Evolutionary conservation across 2,797 vertebrate genomes (phyloP).

Genomic region (Capromys pilorides): DNA sequence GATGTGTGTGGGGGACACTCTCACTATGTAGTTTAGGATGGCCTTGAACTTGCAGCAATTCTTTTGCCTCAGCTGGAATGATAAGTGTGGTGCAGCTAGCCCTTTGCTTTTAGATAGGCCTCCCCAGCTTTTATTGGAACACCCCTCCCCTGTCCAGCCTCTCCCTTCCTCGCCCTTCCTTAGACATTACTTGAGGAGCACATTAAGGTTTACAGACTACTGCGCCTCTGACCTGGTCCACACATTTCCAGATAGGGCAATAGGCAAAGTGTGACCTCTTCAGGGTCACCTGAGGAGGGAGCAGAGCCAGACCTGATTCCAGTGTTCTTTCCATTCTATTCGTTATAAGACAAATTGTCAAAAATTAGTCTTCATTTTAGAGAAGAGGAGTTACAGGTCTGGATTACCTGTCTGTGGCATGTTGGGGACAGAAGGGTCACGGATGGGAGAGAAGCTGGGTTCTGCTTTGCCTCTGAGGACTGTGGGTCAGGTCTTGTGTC

Average conservation of each 20-base stretch:
- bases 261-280: background rate
- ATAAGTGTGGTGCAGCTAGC: background rate
- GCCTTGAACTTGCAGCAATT: background rate
- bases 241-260: background rate
- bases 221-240: background rate
- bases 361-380: background rate
- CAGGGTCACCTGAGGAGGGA: background rate
- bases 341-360: slow-evolving; percentile 41
- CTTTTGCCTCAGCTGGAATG: background rate
- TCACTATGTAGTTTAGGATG: background rate
- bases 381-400: background rate
- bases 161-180: background rate
- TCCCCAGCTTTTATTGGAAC: background rate
- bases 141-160: background rate
- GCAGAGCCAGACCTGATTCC: background rate
- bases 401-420: background rate
- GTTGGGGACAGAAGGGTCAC: background rate
- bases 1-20: background rate
- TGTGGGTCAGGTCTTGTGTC: background rate
- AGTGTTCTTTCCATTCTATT: background rate
- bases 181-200: background rate
- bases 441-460: background rate
- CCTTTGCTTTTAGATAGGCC: background rate
- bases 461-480: background rate
- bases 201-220: background rate